phyloP scores from a whole-genome alignment of 2,797 vertebrate genomes.

The Hippoglossus hippoglossus region DNA sequence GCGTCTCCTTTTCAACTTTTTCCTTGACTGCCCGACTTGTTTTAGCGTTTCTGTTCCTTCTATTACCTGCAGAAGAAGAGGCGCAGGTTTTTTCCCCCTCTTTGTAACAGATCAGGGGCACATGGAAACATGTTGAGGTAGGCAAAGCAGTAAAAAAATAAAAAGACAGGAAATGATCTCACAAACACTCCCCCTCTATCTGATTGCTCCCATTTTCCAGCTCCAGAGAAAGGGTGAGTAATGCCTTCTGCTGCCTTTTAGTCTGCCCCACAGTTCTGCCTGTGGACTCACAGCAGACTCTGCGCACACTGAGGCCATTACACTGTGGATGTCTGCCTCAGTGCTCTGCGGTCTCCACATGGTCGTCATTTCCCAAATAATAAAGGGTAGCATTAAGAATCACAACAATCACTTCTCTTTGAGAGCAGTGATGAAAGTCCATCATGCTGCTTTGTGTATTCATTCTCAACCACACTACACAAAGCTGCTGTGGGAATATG shows the following conservation, averaged over 20 bases:
- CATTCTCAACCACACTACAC: background rate
- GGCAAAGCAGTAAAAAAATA: slow-evolving; percentile 59
- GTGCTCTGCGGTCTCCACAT: slow-evolving; percentile 55
- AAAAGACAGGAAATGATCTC: slow-evolving; percentile 87
- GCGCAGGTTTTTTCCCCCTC: slow-evolving; percentile 37
- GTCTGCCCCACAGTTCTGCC: slow-evolving; percentile 62
- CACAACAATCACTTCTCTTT: slow-evolving; percentile 7
- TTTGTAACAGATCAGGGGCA: slow-evolving; percentile 73
- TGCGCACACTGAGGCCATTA: slow-evolving; percentile 51
- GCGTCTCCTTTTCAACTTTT: slow-evolving; percentile 32
- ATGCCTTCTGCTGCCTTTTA: slow-evolving; percentile 74
- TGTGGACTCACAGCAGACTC: slow-evolving; percentile 58
- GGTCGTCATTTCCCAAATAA: slow-evolving; percentile 66
- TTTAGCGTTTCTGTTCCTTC: slow-evolving; percentile 19
- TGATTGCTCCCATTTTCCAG: slow-evolving; percentile 87
- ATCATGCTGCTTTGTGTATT: slow-evolving; percentile 12
- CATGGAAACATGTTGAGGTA: slow-evolving; percentile 83
- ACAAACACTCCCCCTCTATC: slow-evolving; percentile 82
- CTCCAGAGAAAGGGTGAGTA: slow-evolving; percentile 80
- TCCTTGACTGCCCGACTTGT: slow-evolving; percentile 19
- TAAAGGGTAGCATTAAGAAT: slow-evolving; percentile 43
- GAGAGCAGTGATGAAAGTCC: slow-evolving; percentile 5
- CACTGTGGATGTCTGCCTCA: slow-evolving; percentile 61
- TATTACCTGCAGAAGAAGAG: slow-evolving; percentile 53
- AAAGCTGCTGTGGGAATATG: no score